A percentile compares a stretch with the other conserved stretches of the same genome.
These are phyloP conservation scores for Zenarchopterus dispar DNA, from an alignment of 2,797 vertebrate species.

Conservation along the genomic window DNA sequence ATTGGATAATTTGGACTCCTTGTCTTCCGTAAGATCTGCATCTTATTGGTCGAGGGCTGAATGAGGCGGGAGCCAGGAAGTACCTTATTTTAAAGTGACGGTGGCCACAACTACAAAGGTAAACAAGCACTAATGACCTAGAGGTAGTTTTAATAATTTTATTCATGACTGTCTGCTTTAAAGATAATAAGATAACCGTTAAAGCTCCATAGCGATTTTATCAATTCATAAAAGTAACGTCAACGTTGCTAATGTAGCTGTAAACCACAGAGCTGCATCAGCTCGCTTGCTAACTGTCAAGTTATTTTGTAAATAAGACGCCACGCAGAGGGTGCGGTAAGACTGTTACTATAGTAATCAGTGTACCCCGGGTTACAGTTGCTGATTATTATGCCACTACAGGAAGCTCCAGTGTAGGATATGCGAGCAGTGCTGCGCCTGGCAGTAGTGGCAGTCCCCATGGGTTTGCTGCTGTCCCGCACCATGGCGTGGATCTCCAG, in stretches of 20 bases:
- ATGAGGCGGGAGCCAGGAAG: conserved; percentile 32
- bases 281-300: conserved; percentile 5
- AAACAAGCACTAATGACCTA: conserved; percentile 43
- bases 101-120: conserved; percentile 46
- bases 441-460: conserved; percentile 80
- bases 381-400: conserved; percentile 38
- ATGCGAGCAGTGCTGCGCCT: conserved; percentile 80
- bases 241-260: neutral
- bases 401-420: conserved; percentile 67
- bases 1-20: conserved; percentile 44
- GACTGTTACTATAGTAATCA: neutral
- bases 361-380: conserved; percentile 8
- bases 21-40: no score
- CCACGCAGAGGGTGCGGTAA: neutral
- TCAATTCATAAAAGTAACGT: neutral
- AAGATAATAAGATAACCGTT: neutral
- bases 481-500: conserved; percentile 93
- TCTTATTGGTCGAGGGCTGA: conserved; percentile 52
- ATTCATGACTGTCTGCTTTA: neutral
- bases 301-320: neutral
- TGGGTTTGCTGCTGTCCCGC: conserved; percentile 89
- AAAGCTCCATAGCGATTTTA: neutral
- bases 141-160: neutral
- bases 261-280: neutral
- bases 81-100: conserved; percentile 11